Base-by-base conservation (phyloP, 2,888 invertebrate genomes). In the Andrena chrysosceles region DNA sequence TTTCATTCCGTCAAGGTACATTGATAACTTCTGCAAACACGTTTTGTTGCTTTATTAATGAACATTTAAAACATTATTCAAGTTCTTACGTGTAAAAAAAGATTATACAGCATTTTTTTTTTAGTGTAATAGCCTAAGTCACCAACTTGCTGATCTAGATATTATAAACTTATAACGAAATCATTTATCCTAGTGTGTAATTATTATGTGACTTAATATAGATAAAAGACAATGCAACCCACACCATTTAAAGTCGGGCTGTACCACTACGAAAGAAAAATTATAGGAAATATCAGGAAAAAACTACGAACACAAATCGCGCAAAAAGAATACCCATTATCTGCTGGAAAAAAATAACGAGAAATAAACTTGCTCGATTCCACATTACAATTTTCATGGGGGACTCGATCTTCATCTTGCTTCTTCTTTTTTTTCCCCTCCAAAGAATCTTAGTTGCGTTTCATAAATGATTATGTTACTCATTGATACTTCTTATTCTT, bases 11-110 rank as follows among this genome's bases (percentile, higher is more conserved):
- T 86, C 80, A 84, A 89, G 89, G 68, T 89, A 89, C 89, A 89
- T 91, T 87, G 88, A 90, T 80, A 90, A 89, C 85, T 88, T 79
- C 72, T 84, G 83, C 84, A 88, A 89, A 85, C 88, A 87, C 85
- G 82, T 89, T 90, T 88, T 80, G 83, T 86, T 86, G 89, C 88
- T 92, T 93, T 91, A 92, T 92, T 89, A 87, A 90, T 90, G 88
- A 92, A 91, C 88, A 88, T 90, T 91, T 88, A 89, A 93, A 91
- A 91, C 89, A 90, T 90, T 90, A 84, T 89, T 87, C 84, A 85
- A 86, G 84, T 90, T 91, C 86, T 91, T 91, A 91, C 89, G 90
- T 88, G 87, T 90, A 90, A 90, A 92, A 92, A 91, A 90, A 87
- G 86, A 90, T 91, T 85, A 87, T 91, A 92, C 91, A 92, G 77